Evolutionary conservation across 2,113 vertebrate species (phyloP), one percentile per base, ranked within the genome.

Genomic region (Callithrix jacchus): DNA sequence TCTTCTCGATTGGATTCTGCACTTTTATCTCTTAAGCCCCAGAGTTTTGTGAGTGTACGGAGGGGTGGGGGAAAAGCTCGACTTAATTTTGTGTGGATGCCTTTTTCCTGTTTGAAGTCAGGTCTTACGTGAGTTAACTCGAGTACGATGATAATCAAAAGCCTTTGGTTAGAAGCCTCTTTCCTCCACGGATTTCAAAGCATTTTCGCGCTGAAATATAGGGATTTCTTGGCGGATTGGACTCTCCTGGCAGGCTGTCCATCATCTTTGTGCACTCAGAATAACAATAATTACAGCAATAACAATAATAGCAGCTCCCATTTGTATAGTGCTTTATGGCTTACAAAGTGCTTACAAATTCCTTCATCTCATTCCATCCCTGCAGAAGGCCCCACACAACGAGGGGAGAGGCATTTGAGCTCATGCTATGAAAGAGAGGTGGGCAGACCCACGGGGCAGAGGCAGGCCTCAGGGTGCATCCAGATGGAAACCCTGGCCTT

Each of bases 1-100:
- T 89, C 97, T 95, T 96, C 87, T 81, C 85, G 84, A 92, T 87
- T 93, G 97, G 97, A 97, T 97, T 97, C 97, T 47, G 47, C 21
- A 71, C 87, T 92, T 97, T 97, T 96, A 97, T 96, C 97, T 98
- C 98, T 71, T 96, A 97, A 98, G 97, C 94, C 93, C 96, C 88
- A 2, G 92, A 95, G 97, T 87, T 90, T 97, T 95, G 96, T 30
- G 97, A 96, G 89, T 45, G 91, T 47, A 76, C 84, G 25, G 74
- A 95, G 95, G 97, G 95, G 91, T 70, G 96, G 92, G 73, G 82
- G 94, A 87, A 81, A 92, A 97, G 93, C 52, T 54, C 58, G 94
- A 90, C 96, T 98, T 97, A 54, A 96, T 97, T 97, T 97, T 96
- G 95, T 79, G 83, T 90, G 93, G 96, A 89, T 84, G 93, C 87